Percentiles rank a stretch among this genome's conserved stretches.
Conservation (phyloP, 2,113 vertebrate genomes). For the Triplophysa rosa region DNA sequence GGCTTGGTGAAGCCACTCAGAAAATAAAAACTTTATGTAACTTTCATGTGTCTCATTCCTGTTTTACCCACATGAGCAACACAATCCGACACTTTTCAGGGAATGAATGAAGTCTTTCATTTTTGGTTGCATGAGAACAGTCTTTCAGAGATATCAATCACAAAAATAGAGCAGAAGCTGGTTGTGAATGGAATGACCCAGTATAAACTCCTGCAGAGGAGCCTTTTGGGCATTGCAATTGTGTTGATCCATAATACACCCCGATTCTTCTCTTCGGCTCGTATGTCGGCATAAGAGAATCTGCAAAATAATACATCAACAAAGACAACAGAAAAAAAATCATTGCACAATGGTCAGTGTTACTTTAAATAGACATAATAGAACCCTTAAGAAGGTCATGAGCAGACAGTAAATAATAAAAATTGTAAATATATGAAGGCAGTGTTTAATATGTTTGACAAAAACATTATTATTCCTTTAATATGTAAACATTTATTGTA, state of each 20-base stretch:
- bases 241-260: not conserved
- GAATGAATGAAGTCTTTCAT: not conserved
- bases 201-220: not conserved
- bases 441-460: too few relatives aligned
- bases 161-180: not conserved
- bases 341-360: too few relatives aligned
- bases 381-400: too few relatives aligned
- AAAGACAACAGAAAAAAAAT: too few relatives aligned
- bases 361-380: not conserved
- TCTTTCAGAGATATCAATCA: not conserved
- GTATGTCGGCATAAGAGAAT: not conserved
- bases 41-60: not conserved
- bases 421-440: too few relatives aligned
- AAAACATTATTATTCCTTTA: too few relatives aligned
- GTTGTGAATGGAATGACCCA: not conserved
- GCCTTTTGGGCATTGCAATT: not conserved
- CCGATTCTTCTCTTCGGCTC: not conserved
- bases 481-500: too few relatives aligned
- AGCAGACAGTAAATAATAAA: too few relatives aligned
- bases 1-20: not conserved
- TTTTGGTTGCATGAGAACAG: not conserved
- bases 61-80: not conserved
- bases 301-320: not conserved
- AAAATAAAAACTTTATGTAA: constrained; percentile 23
- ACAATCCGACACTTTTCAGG: not conserved